Evolutionary conservation across 2,888 invertebrate genomes (phyloP), one percentile per base, ranked within the genome.

Genomic region (Kuschelorhynchus macadamiae): DNA sequence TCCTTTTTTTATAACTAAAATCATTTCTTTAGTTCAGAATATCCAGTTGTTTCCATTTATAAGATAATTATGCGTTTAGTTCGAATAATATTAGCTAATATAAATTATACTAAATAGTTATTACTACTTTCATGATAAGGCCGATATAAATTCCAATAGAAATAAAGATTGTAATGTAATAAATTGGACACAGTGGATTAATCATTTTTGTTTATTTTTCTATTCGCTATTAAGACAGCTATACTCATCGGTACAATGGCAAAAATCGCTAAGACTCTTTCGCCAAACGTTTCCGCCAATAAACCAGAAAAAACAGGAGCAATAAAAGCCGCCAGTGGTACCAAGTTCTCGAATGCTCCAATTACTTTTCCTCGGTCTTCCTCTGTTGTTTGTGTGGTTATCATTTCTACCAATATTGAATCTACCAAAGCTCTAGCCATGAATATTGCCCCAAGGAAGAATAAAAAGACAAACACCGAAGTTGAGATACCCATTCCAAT

Each of bases 331-430:
- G 69, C 50, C 1, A 74, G 42, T 2, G 63, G 53, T 5, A 39
- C 20, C 44, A 74, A 16, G 57, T 67, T 72, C 7, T 73, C 72
- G 46, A 69, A 74, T 33, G 65, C 68, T 44, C 71, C 67, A 47
- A 74, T 61, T 1, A 74, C 69, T 65, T 62, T 71, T 16, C 74
- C 74, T 42, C 65, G 59, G 30, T 74, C 74, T 8, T 64, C 46
- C 32, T 71, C 67, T 4, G 17, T 44, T n/a, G 71, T 57, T 49
- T 47, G 61, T 4, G 49, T 52, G 4, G 64, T 59, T 0, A 73
- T 50, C 32, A 72, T 56, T 68, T 74, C 67, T 7, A 33, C 56
- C 7, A 72, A 25, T 16, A 33, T 61, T 9, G 52, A 44, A n/a
- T 72, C 72, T 39, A 72, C 14, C 50, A 72, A 46, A 9, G 71